Base-by-base conservation (phyloP, 2,888 invertebrate genomes). In the Strigamia crassipes region DNA sequence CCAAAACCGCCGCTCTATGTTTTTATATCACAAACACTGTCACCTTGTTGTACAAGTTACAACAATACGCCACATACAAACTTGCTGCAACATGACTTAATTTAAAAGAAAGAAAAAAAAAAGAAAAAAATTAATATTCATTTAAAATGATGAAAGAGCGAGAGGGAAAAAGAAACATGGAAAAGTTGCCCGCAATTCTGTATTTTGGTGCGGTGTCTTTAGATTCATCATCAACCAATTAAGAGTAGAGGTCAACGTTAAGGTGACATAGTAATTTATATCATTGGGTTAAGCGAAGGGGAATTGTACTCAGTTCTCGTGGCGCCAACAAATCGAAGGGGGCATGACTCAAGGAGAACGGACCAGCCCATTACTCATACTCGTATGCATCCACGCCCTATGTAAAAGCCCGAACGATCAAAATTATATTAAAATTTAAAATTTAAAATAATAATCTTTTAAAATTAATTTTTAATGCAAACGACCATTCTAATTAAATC, bases 301-400 rank as follows among this genome's bases (percentile, higher is more conserved):
- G 66, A 66, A 66, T 66, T 66, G 66, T 66, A 66, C 66, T 66
- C 66, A 27, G 66, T 12, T 66, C 66, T 66, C 66, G 27, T 66
- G 66, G 66, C 66, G 66, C 66, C 66, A 66, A 66, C 66, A 66
- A 66, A 66, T 66, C 66, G 66, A 66, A 66, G 66, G 66, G 66
- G 66, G 66, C 66, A 66, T 13, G 66, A 66, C 66, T 66, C 66
- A 66, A 66, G 66, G 66, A 66, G 66, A 66, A 31, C 66, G 27
- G 27, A 66, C 66, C 66, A 66, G 23, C 66, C 15, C 66, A 66
- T 66, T 66, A 66, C 66, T 66, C 66, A 66, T 27, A 66, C 27
- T 66, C 6, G 6, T 66, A 66, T 66, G 66, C 66, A 66, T 66
- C 66, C 66, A 66, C 66, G 9, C 66, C 66, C 66, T 12, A 27